A percentile compares a stretch with the other conserved stretches of the same genome.
phyloP scores from a whole-genome alignment of 2,113 vertebrate species.

The Lepus timidus region DNA sequence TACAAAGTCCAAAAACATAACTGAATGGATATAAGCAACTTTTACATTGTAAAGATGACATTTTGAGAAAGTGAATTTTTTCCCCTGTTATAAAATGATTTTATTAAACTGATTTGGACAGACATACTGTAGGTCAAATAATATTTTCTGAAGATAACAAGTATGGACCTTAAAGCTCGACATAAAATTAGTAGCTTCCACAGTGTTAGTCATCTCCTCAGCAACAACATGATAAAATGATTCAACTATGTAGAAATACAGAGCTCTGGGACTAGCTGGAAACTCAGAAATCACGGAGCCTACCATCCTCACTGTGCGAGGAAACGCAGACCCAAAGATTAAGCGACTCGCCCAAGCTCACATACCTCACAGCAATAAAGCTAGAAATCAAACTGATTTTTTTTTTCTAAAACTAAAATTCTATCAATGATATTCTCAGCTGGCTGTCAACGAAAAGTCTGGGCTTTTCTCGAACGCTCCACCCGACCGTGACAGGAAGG shows the following conservation, averaged over 20 bases:
- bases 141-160: constrained; percentile 83
- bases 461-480: constrained; percentile 65
- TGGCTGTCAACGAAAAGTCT: constrained; percentile 73
- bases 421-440: constrained; percentile 68
- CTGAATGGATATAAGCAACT: no score
- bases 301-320: constrained; percentile 68
- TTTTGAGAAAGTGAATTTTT: no score
- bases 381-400: constrained; percentile 78
- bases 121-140: constrained; percentile 82
- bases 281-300: constrained; percentile 70
- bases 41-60: no score
- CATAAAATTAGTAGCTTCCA: constrained; percentile 83
- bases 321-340: constrained; percentile 73
- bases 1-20: no score
- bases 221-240: constrained; percentile 83
- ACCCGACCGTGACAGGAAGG: constrained; percentile 37
- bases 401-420: constrained; percentile 79
- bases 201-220: constrained; percentile 82
- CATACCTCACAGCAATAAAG: constrained; percentile 79
- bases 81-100: constrained; percentile 81
- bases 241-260: constrained; percentile 83
- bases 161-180: constrained; percentile 82
- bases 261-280: constrained; percentile 82
- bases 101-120: constrained; percentile 83
- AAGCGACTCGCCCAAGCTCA: constrained; percentile 73